These are phyloP conservation scores for Mustelus asterias DNA, from an alignment of 2,113 vertebrate species.

Conservation along the genomic window DNA sequence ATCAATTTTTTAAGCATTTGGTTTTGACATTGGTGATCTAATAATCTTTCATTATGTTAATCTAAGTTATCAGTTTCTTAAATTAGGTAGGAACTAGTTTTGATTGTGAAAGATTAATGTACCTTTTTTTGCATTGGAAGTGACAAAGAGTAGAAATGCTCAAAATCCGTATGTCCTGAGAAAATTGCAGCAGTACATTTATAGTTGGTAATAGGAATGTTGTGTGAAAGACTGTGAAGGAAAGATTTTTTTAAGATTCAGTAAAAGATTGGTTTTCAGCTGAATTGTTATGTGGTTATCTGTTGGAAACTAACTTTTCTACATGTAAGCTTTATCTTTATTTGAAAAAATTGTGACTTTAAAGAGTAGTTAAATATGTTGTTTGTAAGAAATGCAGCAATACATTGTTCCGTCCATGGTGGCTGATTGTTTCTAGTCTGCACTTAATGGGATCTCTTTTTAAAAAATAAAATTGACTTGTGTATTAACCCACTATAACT, in stretches of 20 bases:
- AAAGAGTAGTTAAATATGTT: neutral
- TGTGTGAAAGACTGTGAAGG: neutral
- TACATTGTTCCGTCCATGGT: no score
- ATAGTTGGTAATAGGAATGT: neutral
- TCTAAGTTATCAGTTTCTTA: no score
- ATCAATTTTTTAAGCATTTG: no score
- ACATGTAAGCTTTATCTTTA: neutral
- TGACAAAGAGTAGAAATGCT: neutral
- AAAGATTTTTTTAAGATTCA: neutral
- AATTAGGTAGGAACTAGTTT: no score
- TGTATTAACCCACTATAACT: neutral
- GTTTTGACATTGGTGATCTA: no score
- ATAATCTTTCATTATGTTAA: no score
- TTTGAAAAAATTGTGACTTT: neutral
- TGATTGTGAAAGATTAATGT: neutral
- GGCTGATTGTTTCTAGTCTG: neutral
- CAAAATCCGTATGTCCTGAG: neutral
- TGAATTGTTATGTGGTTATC: no score
- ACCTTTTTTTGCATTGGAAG: neutral
- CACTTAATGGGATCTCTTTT: neutral
- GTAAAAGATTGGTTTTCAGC: neutral
- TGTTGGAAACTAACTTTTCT: neutral
- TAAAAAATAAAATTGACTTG: neutral
- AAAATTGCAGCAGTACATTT: neutral
- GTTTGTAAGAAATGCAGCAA: neutral